phyloP scores from a whole-genome alignment of 2,113 vertebrate species.

The Athene cunicularia region DNA sequence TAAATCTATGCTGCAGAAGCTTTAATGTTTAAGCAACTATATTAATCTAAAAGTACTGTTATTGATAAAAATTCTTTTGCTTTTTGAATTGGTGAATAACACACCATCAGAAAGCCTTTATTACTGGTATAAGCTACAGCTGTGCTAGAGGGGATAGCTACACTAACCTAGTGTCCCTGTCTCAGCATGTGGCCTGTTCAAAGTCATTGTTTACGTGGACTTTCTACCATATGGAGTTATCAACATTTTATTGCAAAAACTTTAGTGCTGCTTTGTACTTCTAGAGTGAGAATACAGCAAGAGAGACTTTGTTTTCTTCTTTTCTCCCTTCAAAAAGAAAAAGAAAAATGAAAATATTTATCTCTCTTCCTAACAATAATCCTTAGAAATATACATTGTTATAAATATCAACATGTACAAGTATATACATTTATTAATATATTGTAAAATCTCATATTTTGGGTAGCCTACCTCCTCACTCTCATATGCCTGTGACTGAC shows the following conservation, averaged over 20 bases:
- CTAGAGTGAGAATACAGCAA: not conserved
- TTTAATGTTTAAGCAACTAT: slow-evolving; percentile 19
- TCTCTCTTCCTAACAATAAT: not conserved
- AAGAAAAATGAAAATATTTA: not conserved
- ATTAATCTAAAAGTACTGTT: slow-evolving; percentile 34
- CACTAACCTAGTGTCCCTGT: not conserved
- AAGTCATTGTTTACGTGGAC: slow-evolving; percentile 20
- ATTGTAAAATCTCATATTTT: not conserved
- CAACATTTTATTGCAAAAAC: slow-evolving; percentile 4
- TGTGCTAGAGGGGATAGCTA: not conserved
- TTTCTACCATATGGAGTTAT: slow-evolving; percentile 37
- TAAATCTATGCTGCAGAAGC: not conserved
- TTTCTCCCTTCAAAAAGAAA: not conserved
- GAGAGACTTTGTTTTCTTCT: not conserved
- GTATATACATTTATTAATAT: not conserved
- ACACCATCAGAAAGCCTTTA: slow-evolving; percentile 1
- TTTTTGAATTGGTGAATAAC: not conserved
- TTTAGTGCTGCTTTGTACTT: not conserved
- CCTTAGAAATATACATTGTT: not conserved
- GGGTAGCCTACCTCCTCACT: not conserved
- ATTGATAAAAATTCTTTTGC: slow-evolving; percentile 25
- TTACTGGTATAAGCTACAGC: slow-evolving; percentile 27
- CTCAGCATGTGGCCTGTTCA: slow-evolving; percentile 46
- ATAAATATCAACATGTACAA: not conserved
- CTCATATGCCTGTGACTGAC: not conserved